Evolutionary conservation across 2,113 vertebrate genomes (phyloP), one percentile per base, ranked within the genome.

Genomic region (Dipodomys merriami): DNA sequence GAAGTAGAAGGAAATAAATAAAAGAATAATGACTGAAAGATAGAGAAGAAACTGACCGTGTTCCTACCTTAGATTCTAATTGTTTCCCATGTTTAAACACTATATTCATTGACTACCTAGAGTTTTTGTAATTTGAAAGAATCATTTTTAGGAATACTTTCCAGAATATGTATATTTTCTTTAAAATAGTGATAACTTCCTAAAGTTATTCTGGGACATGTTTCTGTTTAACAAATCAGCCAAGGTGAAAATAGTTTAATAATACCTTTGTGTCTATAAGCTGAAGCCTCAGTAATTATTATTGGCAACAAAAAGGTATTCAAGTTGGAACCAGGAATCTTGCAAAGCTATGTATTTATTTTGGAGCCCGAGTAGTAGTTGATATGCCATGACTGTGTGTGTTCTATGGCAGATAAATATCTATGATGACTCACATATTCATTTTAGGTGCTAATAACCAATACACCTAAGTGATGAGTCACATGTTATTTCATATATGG

Each of bases 221-320:
- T 4, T 29, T 84, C n/a, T 60, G 19, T 27, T 88, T 96, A 93
- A 84, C 5, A 90, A 91, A 74, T 82, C 33, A 87, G 35, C 8
- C 5, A 6, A 49, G 35, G 27, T 18, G 67, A 33, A 86, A 84
- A 25, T 12, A 83, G 44, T 29, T 27, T 79, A 33, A 29, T 33
- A 81, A 94, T 86, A 57, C 29, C 35, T 57, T 57, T 57, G 53
- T 57, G 53, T 57, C 53, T 57, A 13, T 57, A 16, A 57, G 53
- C 35, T 60, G 30, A 57, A n/a, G 79, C 2, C 5, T 72, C 71
- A 71, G 33, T 30, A 78, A 77, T 79, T 53, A 27, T 15, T 57
- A 92, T 72, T 16, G 13, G 2, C 33, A 46, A 33, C 19, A 86
- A 80, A 39, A 71, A 25, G 85, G 35, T 84, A 25, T 73, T 86